A percentile compares a stretch with the other conserved stretches of the same genome.
phyloP scores from a whole-genome alignment of 2,797 vertebrate species.

The Morus bassanus region DNA sequence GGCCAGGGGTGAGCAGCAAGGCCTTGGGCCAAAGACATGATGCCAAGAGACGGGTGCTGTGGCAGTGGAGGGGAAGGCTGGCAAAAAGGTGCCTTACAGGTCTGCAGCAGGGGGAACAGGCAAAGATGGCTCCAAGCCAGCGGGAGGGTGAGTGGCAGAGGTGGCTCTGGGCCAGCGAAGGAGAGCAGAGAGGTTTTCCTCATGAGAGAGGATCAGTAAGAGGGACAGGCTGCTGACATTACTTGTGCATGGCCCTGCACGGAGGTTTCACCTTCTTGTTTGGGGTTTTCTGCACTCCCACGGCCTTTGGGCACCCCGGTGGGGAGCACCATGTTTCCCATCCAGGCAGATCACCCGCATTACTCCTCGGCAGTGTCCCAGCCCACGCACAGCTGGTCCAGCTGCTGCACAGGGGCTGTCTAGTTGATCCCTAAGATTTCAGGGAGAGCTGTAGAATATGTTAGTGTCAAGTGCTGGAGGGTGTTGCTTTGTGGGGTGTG shows the following conservation, averaged over 20 bases:
- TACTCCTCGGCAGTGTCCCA: neutral
- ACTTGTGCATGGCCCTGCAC: neutral
- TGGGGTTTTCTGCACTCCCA: neutral
- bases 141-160: neutral
- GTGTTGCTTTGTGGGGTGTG: neutral
- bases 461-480: neutral
- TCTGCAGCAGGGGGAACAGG: neutral
- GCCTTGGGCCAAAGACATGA: neutral
- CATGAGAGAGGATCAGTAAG: neutral
- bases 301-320: rapidly evolving
- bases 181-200: neutral
- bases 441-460: neutral
- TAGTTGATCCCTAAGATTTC: neutral
- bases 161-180: neutral
- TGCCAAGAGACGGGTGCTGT: neutral
- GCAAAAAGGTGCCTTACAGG: neutral
- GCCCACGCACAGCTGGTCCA: neutral
- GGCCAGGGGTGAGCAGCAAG: neutral
- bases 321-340: neutral
- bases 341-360: neutral
- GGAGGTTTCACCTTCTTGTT: neutral
- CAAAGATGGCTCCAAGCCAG: neutral
- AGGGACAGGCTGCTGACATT: neutral
- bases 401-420: neutral
- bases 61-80: neutral